phyloP scores from a whole-genome alignment of 1,140 invertebrate genomes.

The Aphelenchoides fujianensis region DNA sequence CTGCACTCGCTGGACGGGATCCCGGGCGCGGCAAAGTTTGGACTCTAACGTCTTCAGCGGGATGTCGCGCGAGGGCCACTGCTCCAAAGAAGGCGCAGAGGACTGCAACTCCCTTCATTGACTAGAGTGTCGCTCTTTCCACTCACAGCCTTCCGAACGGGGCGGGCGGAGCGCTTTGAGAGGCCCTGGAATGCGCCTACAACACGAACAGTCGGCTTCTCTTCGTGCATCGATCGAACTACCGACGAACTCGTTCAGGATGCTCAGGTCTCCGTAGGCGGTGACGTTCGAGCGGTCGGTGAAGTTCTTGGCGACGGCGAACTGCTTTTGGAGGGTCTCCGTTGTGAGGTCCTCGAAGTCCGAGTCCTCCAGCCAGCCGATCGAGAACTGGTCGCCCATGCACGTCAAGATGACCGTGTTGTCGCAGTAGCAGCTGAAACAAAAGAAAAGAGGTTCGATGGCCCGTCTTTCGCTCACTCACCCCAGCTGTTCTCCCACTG shows the following conservation, averaged over 20 bases:
- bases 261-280: constrained; percentile 68
- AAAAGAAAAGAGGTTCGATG: no score
- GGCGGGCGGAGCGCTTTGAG: neutral
- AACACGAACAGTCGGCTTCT: no score
- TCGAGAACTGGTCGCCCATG: constrained; percentile 64
- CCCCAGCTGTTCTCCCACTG: no score
- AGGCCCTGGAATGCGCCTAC: constrained; percentile 60
- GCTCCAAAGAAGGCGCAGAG: no score
- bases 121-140: neutral
- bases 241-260: constrained; percentile 53
- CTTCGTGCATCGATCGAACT: no score
- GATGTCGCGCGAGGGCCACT: neutral
- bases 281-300: constrained; percentile 69
- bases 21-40: neutral
- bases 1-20: neutral
- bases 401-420: constrained; percentile 26
- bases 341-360: constrained; percentile 66
- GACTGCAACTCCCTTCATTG: neutral
- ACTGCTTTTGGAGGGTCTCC: constrained; percentile 69
- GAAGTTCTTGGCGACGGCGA: constrained; percentile 67
- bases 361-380: constrained; percentile 68
- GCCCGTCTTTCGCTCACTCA: no score
- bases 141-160: neutral
- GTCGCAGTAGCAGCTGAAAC: no score
- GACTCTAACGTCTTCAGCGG: neutral